Conservation (phyloP, 2,888 invertebrate genomes). For the Drosophila colorata region DNA sequence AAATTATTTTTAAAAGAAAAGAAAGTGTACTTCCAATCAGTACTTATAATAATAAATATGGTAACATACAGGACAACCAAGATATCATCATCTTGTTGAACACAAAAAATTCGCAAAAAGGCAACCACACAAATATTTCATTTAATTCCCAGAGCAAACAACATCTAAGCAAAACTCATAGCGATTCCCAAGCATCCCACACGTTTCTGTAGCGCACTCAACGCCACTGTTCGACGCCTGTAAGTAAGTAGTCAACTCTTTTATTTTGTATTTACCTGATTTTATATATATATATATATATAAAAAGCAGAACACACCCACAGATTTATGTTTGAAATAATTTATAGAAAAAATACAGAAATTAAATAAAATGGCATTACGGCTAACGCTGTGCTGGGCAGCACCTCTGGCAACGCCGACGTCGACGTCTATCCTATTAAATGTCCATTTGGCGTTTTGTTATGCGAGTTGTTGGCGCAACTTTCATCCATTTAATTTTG, state of each 20-base stretch:
- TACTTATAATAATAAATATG: too few species aligned
- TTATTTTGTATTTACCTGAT: slow-evolving; percentile 4
- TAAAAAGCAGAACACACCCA: slow-evolving; percentile 35
- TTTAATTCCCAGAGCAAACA: too few species aligned
- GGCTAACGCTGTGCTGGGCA: slow-evolving; percentile 16
- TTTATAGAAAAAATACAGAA: slow-evolving; percentile 73
- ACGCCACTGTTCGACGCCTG: too few species aligned
- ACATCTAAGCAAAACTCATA: too few species aligned
- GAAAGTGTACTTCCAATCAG: too few species aligned
- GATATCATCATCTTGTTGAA: too few species aligned
- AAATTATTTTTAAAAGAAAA: too few species aligned
- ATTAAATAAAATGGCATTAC: slow-evolving; percentile 76
- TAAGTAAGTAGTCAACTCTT: slow-evolving; percentile 16
- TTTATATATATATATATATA: slow-evolving; percentile 16
- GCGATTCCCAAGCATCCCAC: too few species aligned
- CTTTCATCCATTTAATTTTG: slow-evolving; percentile 76
- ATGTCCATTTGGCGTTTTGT: slow-evolving; percentile 77
- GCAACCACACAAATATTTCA: too few species aligned
- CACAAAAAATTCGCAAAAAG: too few species aligned
- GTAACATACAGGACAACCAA: too few species aligned
- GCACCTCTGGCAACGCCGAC: slow-evolving; percentile 15
- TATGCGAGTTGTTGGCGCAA: slow-evolving; percentile 72
- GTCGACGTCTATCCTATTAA: slow-evolving; percentile 78
- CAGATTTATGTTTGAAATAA: slow-evolving; percentile 76
- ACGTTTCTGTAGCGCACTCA: too few species aligned